Base-by-base conservation (phyloP, 1,140 invertebrate genomes). In the Eumaeus atala region DNA sequence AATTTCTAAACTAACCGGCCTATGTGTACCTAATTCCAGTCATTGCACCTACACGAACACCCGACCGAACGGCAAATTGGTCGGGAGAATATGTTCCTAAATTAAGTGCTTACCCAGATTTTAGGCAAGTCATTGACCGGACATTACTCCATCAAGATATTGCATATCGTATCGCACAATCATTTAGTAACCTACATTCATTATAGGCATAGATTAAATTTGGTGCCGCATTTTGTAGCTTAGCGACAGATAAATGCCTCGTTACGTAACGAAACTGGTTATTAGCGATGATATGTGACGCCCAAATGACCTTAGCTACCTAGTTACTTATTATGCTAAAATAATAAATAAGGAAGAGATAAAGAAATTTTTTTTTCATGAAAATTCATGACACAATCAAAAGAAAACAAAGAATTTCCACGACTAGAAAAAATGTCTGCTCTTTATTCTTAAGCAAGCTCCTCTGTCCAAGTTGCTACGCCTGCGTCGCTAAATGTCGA, bases 111-210 rank as follows among this genome's bases (percentile, higher is more conserved):
- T 44, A 44, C 40, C 40, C 16, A 53, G 12, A 53, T 40, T 44
- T 53, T 62, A 58, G 56, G 52, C 54, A 61, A 68, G 67, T 72
- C 69, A 57, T 64, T 61, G 72, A 74, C 74, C 71, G 62, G 56
- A 65, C 66, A 68, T 67, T 64, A 64, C 64, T 66, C 62, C 61
- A 68, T 69, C 64, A 61, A 74, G 49, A 71, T 66, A 70, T 71
- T 74, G 71, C 66, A 74, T 74, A 77, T 72, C 70, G 68, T 61
- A 74, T 73, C 71, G 71, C 61, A 71, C 69, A 72, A 70, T 74
- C 65, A 69, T 62, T 73, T 65, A 57, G 70, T 75, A 71, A 74
- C 69, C 67, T 56, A 71, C 62, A 72, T 73, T 51, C 54, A 48
- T 49, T 61, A 51, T 63, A 67, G 62, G 60, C 60, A 56, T 33